Evolutionary conservation across 2,113 vertebrate species (phyloP), one percentile per base, ranked within the genome.

Genomic region (Narcine bancroftii): DNA sequence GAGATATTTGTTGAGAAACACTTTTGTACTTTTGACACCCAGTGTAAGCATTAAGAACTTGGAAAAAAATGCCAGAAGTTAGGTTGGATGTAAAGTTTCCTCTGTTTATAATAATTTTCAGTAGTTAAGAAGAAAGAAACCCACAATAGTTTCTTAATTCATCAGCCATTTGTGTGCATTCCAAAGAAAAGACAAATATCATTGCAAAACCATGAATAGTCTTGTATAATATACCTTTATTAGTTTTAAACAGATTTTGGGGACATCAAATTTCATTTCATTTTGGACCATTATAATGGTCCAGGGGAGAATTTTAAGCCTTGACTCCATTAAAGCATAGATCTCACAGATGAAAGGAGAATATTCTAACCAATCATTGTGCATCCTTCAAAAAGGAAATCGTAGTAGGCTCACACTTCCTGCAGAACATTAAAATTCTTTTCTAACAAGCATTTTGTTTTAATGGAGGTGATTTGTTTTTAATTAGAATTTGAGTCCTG

Each of bases 341-440:
- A 53, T 19, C 5, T n/a, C 50, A 36, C 50, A 85, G 53, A 13
- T 17, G n/a, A 85, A 85, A 60, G 39, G 3, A 36, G 50, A 60
- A 53, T 85, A n/a, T 60, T 60, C 33, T 85, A 60, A 85, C 81
- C 53, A 17, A 85, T 17, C 50, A 36, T 29, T 36, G 50, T 53
- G 4, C 33, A 60, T 2, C 60, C 29, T 36, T 53, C 24, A 85
- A n/a, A 53, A 85, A 83, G 81, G 33, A 36, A 60, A 60, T 21
- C 29, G 6, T 45, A 33, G 15, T 47, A 53, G 45, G 6, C 9
- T 81, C 9, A 33, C 10, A 9, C 15, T 60, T n/a, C 33, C 56
- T 60, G 33, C 81, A 85, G 81, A 60, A 85, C 81, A 19, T n/a
- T 17, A 85, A 56, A 85, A 85, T 56, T 11, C 50, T 85, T 85